Evolutionary conservation across 2,113 vertebrate genomes (phyloP).

Genomic region (Paradoxurus hermaphroditus): DNA sequence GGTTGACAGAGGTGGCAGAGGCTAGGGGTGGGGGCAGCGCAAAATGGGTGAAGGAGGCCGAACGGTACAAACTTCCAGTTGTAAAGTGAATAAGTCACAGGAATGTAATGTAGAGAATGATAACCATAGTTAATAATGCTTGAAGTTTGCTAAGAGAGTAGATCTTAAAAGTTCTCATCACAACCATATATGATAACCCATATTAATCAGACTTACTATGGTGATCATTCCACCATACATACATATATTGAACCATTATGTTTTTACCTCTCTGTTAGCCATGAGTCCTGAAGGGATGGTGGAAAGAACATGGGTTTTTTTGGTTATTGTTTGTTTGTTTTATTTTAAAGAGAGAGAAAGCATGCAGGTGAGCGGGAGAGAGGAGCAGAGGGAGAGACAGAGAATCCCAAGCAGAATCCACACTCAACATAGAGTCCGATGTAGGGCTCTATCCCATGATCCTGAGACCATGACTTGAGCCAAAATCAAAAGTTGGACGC

Average conservation of each 20-base stretch:
- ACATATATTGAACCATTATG: neutral
- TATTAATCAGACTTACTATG: neutral
- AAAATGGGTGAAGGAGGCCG: neutral
- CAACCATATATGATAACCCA: neutral
- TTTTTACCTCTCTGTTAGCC: neutral
- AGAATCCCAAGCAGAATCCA: too few species aligned
- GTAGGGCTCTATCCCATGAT: too few species aligned
- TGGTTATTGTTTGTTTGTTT: too few species aligned
- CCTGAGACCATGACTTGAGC: too few species aligned
- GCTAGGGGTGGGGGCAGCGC: accelerated
- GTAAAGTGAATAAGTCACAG: neutral
- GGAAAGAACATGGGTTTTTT: neutral
- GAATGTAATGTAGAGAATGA: neutral
- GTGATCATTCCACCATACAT: neutral
- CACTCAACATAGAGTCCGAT: too few species aligned
- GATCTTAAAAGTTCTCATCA: neutral
- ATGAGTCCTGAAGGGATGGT: neutral
- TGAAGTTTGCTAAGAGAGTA: neutral
- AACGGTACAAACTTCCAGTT: neutral
- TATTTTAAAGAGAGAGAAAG: too few species aligned
- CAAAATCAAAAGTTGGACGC: too few species aligned
- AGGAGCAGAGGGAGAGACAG: too few species aligned
- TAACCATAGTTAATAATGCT: neutral
- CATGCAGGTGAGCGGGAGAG: too few species aligned
- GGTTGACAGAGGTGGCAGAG: neutral